Conservation (phyloP, 2,888 invertebrate genomes). For the Drosophila birchii region DNA sequence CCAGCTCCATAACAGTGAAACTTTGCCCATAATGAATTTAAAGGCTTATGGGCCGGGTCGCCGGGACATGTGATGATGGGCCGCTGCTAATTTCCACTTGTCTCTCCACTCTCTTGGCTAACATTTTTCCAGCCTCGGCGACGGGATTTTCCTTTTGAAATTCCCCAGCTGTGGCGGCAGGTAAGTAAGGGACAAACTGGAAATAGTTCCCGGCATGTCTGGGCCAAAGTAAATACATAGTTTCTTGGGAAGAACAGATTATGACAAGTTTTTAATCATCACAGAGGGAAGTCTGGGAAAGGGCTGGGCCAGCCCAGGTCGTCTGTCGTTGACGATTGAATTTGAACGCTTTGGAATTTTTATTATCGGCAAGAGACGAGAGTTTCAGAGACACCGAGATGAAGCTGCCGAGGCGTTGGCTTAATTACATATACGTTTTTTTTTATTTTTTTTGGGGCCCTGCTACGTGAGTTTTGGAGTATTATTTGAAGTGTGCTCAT, state of each 20-base stretch:
- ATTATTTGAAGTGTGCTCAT: conserved; percentile 45
- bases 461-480: conserved; percentile 66
- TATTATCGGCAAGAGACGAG: conserved; percentile 57
- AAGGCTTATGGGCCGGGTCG: conserved; percentile 14
- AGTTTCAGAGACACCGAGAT: conserved; percentile 14
- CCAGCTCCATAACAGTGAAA: conserved; percentile 58
- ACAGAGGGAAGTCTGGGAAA: conserved; percentile 37
- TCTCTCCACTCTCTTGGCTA: conserved; percentile 45
- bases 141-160: conserved; percentile 61
- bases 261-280: conserved; percentile 77
- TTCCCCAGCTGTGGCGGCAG: conserved; percentile 47
- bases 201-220: conserved; percentile 35
- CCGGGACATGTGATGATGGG: conserved; percentile 34
- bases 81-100: conserved; percentile 71
- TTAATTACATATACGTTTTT: conserved; percentile 56
- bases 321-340: conserved; percentile 55
- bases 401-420: conserved; percentile 48
- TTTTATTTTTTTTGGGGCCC: conserved; percentile 7
- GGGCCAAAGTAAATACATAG: conserved; percentile 64
- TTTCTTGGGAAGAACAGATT: conserved; percentile 72
- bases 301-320: conserved; percentile 8
- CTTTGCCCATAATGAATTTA: conserved; percentile 44
- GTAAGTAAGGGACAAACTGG: conserved; percentile 47
- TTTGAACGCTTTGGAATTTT: conserved; percentile 78
- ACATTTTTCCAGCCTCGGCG: conserved; percentile 50